Evolutionary conservation across 53 echinoderm and acorn worm genomes (phyloP), one percentile per base, ranked within the genome.

Genomic region (Actinopyga echinites): DNA sequence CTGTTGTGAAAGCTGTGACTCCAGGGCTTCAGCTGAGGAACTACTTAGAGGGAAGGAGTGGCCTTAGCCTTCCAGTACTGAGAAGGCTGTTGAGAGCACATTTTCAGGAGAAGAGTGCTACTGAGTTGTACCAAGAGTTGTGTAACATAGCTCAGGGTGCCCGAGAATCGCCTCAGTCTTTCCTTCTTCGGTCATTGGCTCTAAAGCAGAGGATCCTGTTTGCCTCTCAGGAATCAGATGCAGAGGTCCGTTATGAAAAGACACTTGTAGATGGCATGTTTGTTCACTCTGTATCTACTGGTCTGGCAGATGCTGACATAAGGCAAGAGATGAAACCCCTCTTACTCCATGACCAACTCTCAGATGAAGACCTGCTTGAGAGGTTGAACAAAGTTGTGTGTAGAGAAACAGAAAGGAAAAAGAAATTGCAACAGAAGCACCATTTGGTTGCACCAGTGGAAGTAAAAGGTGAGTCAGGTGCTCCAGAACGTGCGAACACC

Each of bases 81-180:
- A 64, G 80, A 30, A 23, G 61, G 7, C 5, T 89, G 22, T 61
- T 89, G n/a, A 30, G 85, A 19, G 57, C 89, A 10, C 89, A 89
- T 43, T 89, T 49, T 60, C 85, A 89, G 68, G 89, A 85, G 56
- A 68, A 53, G 53, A 45, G 73, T 17, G 71, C 89, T n/a, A 89
- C 84, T 2, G 80, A 84, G 19, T 4, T 74, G 6, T 74, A 45
- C 24, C 74, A 49, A 26, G 71, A 69, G 33, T 6, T 69, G 40
- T 69, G 35, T 17, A 17, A 25, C 4, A 29, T 74, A 8, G 79
- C 33, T 12, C 75, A 88, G 19, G 83, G 65, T 10, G 30, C 29
- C 8, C 74, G 64, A 69, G 87, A 87, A 30, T 45, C 77, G 0
- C 31, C 84, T 1, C 83, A 78, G 21, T 49, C 74, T 4, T 84